Conservation (phyloP, 92 coral and sea anemone genomes). For the Blastomussa wellsi region DNA sequence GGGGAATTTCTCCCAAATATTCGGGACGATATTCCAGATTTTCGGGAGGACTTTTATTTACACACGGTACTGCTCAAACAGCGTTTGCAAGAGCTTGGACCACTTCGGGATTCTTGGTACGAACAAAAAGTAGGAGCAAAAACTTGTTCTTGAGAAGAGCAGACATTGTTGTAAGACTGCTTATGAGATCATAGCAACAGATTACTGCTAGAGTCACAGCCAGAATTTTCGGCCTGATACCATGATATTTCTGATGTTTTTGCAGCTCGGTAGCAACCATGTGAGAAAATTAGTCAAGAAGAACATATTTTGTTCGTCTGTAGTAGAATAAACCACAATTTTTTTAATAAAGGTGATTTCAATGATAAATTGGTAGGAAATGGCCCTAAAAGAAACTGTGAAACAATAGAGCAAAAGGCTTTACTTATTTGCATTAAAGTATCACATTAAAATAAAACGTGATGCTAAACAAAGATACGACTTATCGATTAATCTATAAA, state of each 20-base stretch:
- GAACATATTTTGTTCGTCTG: not conserved
- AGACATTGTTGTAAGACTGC: not conserved
- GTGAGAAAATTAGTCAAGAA: not conserved
- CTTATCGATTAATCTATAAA: not conserved
- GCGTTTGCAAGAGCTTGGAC: too few species aligned
- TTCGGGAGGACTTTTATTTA: too few species aligned
- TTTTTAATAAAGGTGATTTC: not conserved
- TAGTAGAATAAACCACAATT: not conserved
- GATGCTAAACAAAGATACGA: not conserved
- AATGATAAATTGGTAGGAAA: not conserved
- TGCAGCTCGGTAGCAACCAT: not conserved
- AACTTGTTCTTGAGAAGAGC: not conserved
- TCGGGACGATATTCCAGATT: too few species aligned
- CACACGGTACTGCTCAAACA: too few species aligned
- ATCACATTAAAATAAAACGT: not conserved
- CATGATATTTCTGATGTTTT: too few species aligned
- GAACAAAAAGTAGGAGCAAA: not conserved
- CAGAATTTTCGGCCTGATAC: too few species aligned
- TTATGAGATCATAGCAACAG: not conserved
- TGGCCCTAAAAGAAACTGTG: not conserved
- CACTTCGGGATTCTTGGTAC: not conserved
- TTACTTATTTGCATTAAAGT: not conserved
- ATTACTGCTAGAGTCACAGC: not conserved
- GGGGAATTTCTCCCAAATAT: too few species aligned
- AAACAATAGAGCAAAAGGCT: not conserved